These are phyloP conservation scores for Ecliptopera silaceata DNA, from an alignment of 2,888 invertebrate species.

Conservation along the genomic window DNA sequence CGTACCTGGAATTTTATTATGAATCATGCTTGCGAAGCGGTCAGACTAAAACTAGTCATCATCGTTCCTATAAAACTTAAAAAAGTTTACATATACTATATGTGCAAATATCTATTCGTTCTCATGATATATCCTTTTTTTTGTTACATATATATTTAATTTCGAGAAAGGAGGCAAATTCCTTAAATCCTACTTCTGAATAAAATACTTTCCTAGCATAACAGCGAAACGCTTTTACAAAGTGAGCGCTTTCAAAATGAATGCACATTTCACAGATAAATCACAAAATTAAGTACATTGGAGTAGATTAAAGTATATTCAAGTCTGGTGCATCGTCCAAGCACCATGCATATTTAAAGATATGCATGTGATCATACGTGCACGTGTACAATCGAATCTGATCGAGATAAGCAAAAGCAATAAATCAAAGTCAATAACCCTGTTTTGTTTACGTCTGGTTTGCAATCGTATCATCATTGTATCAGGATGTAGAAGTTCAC, in stretches of 20 bases:
- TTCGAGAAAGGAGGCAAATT: not conserved
- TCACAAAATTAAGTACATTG: not conserved
- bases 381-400: constrained; percentile 11
- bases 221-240: not conserved
- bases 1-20: constrained; percentile 27
- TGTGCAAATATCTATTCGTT: too few species aligned
- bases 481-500: too few species aligned
- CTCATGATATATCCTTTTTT: too few species aligned
- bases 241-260: not conserved
- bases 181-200: not conserved
- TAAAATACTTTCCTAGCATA: not conserved
- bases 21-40: constrained; percentile 24
- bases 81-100: not conserved
- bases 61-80: too few species aligned
- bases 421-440: constrained; percentile 17
- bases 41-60: too few species aligned
- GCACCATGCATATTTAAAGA: constrained; percentile 33
- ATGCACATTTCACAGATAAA: not conserved
- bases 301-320: not conserved
- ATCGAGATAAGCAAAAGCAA: constrained; percentile 24
- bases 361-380: constrained; percentile 23
- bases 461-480: not conserved
- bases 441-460: constrained; percentile 5
- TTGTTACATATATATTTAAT: not conserved
- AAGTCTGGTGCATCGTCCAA: constrained; percentile 20